phyloP scores from a whole-genome alignment of 2,888 invertebrate species.

The Pardosa pseudoannulata region DNA sequence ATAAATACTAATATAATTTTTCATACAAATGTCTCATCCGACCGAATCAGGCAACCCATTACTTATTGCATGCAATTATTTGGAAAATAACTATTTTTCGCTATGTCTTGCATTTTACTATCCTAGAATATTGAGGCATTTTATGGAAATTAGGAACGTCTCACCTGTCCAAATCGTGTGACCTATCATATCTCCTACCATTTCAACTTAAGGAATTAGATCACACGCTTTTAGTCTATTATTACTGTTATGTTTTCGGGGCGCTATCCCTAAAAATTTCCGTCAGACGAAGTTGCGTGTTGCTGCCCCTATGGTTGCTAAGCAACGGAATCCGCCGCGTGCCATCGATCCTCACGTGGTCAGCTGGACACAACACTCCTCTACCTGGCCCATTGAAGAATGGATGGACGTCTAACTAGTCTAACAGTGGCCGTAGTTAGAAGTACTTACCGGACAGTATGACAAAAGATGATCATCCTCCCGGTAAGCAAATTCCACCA shows the following conservation, averaged over 20 bases:
- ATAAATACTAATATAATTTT: no score
- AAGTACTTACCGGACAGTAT: neutral
- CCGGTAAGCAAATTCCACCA: slow-evolving; percentile 20
- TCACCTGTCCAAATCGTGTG: no score
- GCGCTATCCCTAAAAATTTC: slow-evolving; percentile 10
- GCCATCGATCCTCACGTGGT: slow-evolving; percentile 55
- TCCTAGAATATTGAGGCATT: no score
- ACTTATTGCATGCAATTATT: no score
- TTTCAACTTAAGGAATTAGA: neutral
- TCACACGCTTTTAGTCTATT: neutral
- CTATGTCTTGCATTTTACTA: no score
- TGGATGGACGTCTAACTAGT: slow-evolving; percentile 21
- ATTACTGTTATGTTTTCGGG: neutral
- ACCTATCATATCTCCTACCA: no score
- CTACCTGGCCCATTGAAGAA: slow-evolving; percentile 21
- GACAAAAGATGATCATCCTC: slow-evolving; percentile 39
- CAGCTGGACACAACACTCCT: slow-evolving; percentile 19
- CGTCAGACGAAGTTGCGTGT: slow-evolving; percentile 29
- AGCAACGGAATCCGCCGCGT: slow-evolving; percentile 38
- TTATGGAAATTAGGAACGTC: neutral
- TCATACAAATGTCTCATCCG: no score
- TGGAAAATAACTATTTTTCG: no score
- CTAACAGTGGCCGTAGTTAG: neutral
- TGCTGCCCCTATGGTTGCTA: slow-evolving; percentile 37
- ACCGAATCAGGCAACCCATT: no score